Conservation (phyloP, 2,888 invertebrate genomes). For the Nesidiocoris tenuis region DNA sequence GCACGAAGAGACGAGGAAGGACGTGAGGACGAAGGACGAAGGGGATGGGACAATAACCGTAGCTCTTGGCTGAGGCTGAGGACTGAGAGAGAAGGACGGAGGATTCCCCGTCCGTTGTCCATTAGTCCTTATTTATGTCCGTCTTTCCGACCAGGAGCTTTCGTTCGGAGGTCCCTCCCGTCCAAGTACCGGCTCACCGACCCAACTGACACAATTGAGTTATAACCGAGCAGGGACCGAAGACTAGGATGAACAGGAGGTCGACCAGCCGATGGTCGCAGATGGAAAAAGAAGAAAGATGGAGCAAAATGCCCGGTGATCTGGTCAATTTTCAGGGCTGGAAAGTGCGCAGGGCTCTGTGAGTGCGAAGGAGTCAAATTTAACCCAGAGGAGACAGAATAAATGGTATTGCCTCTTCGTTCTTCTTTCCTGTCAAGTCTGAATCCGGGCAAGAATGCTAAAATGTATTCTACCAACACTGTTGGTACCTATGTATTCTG, state of each 20-base stretch:
- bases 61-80: constrained; percentile 41
- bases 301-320: constrained; percentile 42
- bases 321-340: too few relatives aligned
- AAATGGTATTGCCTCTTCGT: too few relatives aligned
- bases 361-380: neutral
- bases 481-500: too few relatives aligned
- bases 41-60: constrained; percentile 46
- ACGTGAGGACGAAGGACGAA: too few relatives aligned
- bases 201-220: constrained; percentile 44
- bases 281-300: constrained; percentile 35
- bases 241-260: neutral
- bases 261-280: constrained; percentile 9
- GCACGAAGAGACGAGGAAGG: neutral
- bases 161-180: neutral
- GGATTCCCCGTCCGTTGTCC: constrained; percentile 44
- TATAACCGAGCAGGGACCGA: constrained; percentile 11
- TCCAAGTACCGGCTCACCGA: neutral
- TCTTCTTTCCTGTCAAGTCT: too few relatives aligned
- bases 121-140: constrained; percentile 45
- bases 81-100: constrained; percentile 28
- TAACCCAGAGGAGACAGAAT: too few relatives aligned
- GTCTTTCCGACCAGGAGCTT: constrained; percentile 43
- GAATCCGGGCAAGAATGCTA: too few relatives aligned
- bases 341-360: neutral
- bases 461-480: too few relatives aligned